Conservation (phyloP, 1,140 invertebrate species). For the Pollicipes pollicipes region DNA sequence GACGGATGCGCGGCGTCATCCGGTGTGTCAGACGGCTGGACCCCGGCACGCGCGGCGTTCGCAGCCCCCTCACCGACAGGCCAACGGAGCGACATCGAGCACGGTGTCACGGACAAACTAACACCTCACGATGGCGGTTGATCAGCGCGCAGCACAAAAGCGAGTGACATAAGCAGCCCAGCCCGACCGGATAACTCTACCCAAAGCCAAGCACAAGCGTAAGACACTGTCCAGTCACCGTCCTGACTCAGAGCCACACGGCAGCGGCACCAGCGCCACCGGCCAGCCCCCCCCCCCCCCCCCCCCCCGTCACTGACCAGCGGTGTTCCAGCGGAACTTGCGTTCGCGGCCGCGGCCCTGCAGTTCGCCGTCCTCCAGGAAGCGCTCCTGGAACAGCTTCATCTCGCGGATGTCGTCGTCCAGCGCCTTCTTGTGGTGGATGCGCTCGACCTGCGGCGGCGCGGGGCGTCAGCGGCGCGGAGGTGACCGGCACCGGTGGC, state of each 20-base stretch:
- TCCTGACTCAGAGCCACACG: background rate
- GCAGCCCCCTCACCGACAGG: constrained; percentile 16
- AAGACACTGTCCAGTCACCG: background rate
- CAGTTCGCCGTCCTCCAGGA: constrained; percentile 72
- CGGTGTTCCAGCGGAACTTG: constrained; percentile 63
- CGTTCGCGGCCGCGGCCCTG: constrained; percentile 50
- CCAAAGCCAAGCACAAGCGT: background rate
- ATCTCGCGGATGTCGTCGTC: constrained; percentile 67
- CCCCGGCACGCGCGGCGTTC: too few relatives aligned
- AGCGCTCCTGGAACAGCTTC: constrained; percentile 53
- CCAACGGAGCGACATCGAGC: background rate
- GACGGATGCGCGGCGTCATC: too few relatives aligned
- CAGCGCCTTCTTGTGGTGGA: constrained; percentile 36
- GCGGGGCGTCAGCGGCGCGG: too few relatives aligned
- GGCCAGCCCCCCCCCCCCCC: too few relatives aligned
- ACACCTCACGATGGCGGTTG: too few relatives aligned
- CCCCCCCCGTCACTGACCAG: constrained; percentile 34
- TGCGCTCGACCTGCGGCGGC: constrained; percentile 21
- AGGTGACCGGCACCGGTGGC: too few relatives aligned
- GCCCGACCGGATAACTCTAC: too few relatives aligned
- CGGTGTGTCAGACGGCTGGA: too few relatives aligned
- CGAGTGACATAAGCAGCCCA: too few relatives aligned
- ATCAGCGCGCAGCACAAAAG: too few relatives aligned
- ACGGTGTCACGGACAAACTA: background rate
- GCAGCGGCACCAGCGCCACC: too few relatives aligned